Evolutionary conservation across 2,113 vertebrate genomes (phyloP).

Genomic region (Caretta caretta): DNA sequence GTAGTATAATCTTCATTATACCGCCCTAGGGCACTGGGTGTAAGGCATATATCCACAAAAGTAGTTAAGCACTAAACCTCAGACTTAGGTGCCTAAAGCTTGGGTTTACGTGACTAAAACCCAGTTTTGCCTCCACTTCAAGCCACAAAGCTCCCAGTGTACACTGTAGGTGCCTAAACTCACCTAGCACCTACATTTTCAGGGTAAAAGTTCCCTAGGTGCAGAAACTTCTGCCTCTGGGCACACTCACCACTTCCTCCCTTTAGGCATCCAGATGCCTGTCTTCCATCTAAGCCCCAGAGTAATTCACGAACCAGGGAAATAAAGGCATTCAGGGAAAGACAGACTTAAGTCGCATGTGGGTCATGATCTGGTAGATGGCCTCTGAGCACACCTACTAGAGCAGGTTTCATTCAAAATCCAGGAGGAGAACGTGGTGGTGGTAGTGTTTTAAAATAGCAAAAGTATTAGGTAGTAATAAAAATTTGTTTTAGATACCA

Average conservation of each 20-base stretch:
- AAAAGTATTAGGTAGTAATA: conserved; percentile 8
- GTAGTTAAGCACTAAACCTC: background rate
- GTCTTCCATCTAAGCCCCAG: background rate
- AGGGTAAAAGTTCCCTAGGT: background rate
- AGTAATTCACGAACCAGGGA: background rate
- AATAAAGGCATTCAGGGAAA: background rate
- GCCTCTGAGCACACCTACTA: background rate
- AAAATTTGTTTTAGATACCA: background rate
- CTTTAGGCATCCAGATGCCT: background rate
- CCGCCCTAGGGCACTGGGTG: accelerated
- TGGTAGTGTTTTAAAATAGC: background rate
- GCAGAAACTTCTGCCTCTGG: background rate
- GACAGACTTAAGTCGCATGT: background rate
- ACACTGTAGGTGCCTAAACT: background rate
- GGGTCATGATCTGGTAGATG: background rate
- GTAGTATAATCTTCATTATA: background rate
- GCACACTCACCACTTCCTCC: background rate
- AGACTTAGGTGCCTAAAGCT: background rate
- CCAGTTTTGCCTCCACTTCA: background rate
- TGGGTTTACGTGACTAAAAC: background rate
- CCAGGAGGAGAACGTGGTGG: background rate
- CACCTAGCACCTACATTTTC: background rate
- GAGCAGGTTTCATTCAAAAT: background rate
- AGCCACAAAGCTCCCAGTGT: background rate
- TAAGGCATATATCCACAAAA: background rate